Conservation (phyloP, 1,140 invertebrate genomes). For the Nilaparvata lugens region DNA sequence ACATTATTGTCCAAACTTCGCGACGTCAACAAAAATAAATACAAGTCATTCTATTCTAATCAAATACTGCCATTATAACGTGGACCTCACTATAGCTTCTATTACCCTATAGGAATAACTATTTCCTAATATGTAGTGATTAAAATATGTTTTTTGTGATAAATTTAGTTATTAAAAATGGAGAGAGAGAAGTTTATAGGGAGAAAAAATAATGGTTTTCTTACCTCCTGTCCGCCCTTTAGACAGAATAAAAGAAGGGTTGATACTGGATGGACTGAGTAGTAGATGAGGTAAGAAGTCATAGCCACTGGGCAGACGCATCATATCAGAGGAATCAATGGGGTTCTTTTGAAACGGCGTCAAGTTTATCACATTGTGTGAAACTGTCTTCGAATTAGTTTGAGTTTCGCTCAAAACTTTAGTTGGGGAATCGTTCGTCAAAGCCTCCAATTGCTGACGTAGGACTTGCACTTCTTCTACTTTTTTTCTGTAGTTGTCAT, state of each 20-base stretch:
- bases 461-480: slow-evolving; percentile 59
- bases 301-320: slow-evolving; percentile 67
- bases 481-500: slow-evolving; percentile 56
- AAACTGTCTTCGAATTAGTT: slow-evolving; percentile 19
- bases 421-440: slow-evolving; percentile 15
- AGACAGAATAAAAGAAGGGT: slow-evolving; percentile 66
- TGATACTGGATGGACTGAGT: slow-evolving; percentile 63
- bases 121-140: too few species aligned
- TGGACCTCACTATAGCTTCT: too few species aligned
- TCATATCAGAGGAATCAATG: slow-evolving; percentile 17
- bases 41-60: too few species aligned
- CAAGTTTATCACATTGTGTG: slow-evolving; percentile 34
- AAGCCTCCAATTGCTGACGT: slow-evolving; percentile 46
- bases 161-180: too few species aligned
- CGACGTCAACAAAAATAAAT: too few species aligned
- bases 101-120: too few species aligned
- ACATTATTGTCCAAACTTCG: too few species aligned
- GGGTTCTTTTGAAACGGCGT: slow-evolving; percentile 23
- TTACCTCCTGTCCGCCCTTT: slow-evolving; percentile 58
- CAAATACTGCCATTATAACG: too few species aligned
- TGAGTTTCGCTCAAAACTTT: not conserved
- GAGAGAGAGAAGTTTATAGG: too few species aligned
- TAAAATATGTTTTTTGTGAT: too few species aligned
- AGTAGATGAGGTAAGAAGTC: slow-evolving; percentile 82
- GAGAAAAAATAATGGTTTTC: too few species aligned